A percentile compares a stretch with the other conserved stretches of the same genome.
Evolutionary conservation across 2,113 vertebrate species (phyloP).

Genomic region (Microcebus murinus): DNA sequence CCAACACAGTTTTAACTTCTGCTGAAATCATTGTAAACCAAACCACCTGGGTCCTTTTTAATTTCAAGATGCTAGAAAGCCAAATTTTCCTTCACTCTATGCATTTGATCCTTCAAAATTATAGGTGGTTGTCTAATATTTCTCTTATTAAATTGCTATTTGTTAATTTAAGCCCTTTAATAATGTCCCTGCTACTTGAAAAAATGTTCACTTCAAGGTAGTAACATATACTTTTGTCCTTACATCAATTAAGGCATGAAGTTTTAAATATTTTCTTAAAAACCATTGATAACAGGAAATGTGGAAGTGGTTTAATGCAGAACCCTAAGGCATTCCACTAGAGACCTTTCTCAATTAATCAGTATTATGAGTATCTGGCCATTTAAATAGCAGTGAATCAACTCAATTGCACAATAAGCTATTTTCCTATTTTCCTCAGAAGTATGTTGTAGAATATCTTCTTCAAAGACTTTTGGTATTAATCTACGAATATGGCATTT

Average conservation of each 20-base stretch:
- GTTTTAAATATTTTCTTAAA: slow-evolving; percentile 20
- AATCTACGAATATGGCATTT: background rate
- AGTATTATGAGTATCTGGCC: background rate
- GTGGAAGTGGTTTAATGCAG: background rate
- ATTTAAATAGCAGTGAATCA: background rate
- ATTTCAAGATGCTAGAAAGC: background rate
- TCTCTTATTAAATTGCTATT: background rate
- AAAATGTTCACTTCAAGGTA: background rate
- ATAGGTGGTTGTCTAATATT: background rate
- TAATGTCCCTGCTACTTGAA: background rate
- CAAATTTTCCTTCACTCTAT: background rate
- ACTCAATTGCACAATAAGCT: background rate
- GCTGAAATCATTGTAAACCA: background rate
- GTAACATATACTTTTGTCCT: background rate
- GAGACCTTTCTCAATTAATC: background rate
- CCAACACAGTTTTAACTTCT: background rate
- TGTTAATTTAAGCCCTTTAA: background rate
- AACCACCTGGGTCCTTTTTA: background rate
- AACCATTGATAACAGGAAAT: background rate
- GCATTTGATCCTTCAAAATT: background rate
- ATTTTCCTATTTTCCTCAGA: slow-evolving; percentile 3
- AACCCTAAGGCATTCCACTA: background rate
- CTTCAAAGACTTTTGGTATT: background rate
- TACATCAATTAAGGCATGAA: background rate
- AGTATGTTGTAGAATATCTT: background rate